Evolutionary conservation across 2,797 vertebrate species (phyloP).

Genomic region (Lepus oiostolus): DNA sequence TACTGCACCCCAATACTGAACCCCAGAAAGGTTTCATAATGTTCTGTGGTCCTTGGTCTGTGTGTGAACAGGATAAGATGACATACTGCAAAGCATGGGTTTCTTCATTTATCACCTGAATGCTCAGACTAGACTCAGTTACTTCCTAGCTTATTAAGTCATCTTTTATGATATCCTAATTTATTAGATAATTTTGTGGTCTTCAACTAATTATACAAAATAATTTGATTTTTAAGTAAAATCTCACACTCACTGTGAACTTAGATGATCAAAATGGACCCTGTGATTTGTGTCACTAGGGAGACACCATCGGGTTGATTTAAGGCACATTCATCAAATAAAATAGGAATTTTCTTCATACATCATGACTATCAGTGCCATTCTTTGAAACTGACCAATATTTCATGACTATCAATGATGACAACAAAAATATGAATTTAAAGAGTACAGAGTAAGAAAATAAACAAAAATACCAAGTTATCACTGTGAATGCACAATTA

Average conservation of each 20-base stretch:
- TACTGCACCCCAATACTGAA: too few relatives aligned
- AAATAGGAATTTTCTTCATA: background rate
- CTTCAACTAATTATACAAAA: slow-evolving; percentile 63
- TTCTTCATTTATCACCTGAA: slow-evolving; percentile 54
- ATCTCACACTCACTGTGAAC: slow-evolving; percentile 6
- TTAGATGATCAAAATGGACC: slow-evolving; percentile 16
- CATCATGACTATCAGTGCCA: background rate
- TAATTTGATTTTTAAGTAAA: slow-evolving; percentile 75
- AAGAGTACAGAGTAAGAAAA: slow-evolving; percentile 28
- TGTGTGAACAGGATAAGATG: background rate
- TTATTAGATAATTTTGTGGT: background rate
- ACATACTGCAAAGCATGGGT: background rate
- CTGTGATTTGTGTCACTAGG: background rate
- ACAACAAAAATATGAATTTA: slow-evolving; percentile 12
- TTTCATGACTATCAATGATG: background rate
- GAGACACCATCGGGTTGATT: slow-evolving; percentile 41
- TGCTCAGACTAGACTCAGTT: background rate
- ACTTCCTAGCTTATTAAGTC: slow-evolving; percentile 11
- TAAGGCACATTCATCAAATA: slow-evolving; percentile 38
- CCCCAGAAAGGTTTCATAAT: background rate
- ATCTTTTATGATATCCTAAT: background rate
- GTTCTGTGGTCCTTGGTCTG: background rate
- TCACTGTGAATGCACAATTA: background rate
- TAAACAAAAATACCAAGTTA: slow-evolving; percentile 1
- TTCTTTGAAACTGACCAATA: background rate